Percentiles rank a stretch among this genome's conserved stretches.
Conservation (phyloP, 2,888 invertebrate genomes). For the Sarcophaga variegata region DNA sequence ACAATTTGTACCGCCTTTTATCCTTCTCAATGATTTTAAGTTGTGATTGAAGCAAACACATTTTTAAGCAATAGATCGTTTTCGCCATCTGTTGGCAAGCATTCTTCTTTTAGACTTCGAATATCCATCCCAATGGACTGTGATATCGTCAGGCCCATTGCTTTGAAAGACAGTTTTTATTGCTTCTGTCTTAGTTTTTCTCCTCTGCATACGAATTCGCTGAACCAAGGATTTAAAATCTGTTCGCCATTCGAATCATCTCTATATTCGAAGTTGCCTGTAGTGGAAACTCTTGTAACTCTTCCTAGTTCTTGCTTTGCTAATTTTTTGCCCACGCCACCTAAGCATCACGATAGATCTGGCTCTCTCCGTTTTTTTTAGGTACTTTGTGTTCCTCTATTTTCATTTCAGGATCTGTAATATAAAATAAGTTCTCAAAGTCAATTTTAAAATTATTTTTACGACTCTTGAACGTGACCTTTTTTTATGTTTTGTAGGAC, state of each 20-base stretch:
- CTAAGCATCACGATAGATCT: constrained; percentile 12
- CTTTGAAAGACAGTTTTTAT: constrained; percentile 24
- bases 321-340: constrained; percentile 39
- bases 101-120: no score
- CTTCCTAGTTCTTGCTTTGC: constrained; percentile 17
- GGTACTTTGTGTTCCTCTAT: constrained; percentile 72
- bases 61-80: no score
- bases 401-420: constrained; percentile 63
- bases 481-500: neutral
- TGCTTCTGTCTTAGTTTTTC: neutral
- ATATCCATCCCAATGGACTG: constrained; percentile 27
- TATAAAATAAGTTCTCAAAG: neutral
- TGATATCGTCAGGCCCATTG: constrained; percentile 15
- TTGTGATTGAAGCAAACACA: no score
- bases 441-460: neutral
- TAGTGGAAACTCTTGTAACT: neutral
- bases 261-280: neutral
- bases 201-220: neutral
- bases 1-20: no score
- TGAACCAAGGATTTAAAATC: neutral
- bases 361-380: constrained; percentile 51
- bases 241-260: neutral
- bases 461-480: constrained; percentile 21
- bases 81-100: no score
- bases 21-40: no score